phyloP scores from a whole-genome alignment of 2,888 invertebrate species.

The Oscheius sp. region DNA sequence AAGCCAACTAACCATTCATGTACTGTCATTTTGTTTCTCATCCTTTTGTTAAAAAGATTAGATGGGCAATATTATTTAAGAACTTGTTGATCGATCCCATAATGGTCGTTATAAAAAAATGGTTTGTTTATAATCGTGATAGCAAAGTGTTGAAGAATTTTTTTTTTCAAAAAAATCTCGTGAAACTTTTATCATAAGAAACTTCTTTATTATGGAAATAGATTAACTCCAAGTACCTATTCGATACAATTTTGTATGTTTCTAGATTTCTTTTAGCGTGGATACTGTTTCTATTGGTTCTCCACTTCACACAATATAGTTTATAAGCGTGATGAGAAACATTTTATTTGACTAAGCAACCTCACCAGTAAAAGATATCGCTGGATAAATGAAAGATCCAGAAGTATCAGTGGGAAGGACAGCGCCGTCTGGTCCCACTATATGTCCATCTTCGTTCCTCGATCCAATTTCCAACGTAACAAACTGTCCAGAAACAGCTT shows the following conservation, averaged over 20 bases:
- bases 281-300: conserved; percentile 88
- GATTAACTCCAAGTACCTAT: conserved; percentile 78
- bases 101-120: no score
- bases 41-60: no score
- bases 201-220: no score
- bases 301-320: conserved; percentile 78
- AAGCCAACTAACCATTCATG: no score
- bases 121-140: no score
- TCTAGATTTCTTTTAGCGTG: conserved; percentile 91
- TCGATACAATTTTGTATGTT: conserved; percentile 83
- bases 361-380: no score
- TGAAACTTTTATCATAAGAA: background rate
- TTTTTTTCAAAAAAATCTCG: no score
- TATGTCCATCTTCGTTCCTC: conserved; percentile 87
- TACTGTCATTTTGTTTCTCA: no score
- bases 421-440: conserved; percentile 64
- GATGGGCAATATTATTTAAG: no score
- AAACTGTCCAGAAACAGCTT: conserved; percentile 84
- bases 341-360: background rate
- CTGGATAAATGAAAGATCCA: background rate
- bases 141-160: no score
- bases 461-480: conserved; percentile 89
- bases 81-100: no score
- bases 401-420: background rate
- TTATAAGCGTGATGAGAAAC: conserved; percentile 46